A percentile compares a stretch with the other conserved stretches of the same genome.
Conservation (phyloP, 2,113 vertebrate genomes). For the Ornithorhynchus anatinus region DNA sequence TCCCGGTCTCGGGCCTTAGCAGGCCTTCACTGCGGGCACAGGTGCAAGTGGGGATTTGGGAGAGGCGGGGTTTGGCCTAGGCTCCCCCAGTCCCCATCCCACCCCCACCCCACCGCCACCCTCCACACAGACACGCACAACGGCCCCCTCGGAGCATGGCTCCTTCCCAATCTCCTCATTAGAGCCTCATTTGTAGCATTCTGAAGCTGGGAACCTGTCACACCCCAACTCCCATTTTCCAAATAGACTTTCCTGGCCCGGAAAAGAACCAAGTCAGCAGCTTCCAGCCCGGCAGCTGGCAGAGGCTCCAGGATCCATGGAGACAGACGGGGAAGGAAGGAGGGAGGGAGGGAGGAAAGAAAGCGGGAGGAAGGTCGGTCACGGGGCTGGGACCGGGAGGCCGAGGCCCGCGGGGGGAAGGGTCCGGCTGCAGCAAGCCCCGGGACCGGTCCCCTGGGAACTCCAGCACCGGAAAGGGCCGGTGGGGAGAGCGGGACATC, state of each 20-base stretch:
- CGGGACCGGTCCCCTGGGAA: background rate
- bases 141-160: too few relatives aligned
- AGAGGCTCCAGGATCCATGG: too few relatives aligned
- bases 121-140: background rate
- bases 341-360: background rate
- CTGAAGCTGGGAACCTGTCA: conserved; percentile 48
- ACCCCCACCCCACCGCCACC: background rate
- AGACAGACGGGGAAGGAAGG: too few relatives aligned
- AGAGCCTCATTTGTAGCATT: conserved; percentile 54
- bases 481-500: background rate
- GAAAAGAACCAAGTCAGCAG: conserved; percentile 48
- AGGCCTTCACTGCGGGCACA: too few relatives aligned
- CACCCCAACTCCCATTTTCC: conserved; percentile 45
- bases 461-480: background rate
- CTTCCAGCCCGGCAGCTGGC: conserved; percentile 13
- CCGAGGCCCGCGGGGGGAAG: background rate
- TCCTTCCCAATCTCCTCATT: conserved; percentile 43
- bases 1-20: too few relatives aligned
- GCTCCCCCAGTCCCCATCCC: too few relatives aligned
- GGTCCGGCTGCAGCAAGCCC: too few relatives aligned
- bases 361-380: background rate
- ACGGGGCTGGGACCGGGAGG: background rate
- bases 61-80: too few relatives aligned
- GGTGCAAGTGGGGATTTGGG: too few relatives aligned
- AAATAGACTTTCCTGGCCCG: conserved; percentile 42